These are phyloP conservation scores for Pardalotus punctatus DNA, from an alignment of 2,113 vertebrate species.

Conservation along the genomic window DNA sequence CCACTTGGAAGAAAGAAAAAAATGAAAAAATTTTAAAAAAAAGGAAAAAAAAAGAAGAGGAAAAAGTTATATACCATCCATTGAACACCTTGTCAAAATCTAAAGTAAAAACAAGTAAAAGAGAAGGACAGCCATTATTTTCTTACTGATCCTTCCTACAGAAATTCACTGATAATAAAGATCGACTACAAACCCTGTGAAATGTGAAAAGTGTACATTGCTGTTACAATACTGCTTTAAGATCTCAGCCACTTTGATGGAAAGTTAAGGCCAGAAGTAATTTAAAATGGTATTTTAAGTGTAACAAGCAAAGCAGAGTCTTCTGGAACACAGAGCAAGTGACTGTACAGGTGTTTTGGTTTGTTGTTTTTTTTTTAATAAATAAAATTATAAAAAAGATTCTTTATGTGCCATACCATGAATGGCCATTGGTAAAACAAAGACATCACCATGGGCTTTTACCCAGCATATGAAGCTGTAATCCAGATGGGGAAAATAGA, in stretches of 20 bases:
- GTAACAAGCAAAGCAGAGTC: conserved; percentile 26
- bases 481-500: conserved; percentile 65
- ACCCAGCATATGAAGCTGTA: conserved; percentile 56
- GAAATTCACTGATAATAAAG: conserved; percentile 54
- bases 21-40: not conserved
- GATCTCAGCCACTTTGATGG: conserved; percentile 64
- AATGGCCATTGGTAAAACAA: conserved; percentile 67
- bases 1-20: conserved; percentile 29
- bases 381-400: conserved; percentile 56
- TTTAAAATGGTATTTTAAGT: conserved; percentile 33
- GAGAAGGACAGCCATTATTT: conserved; percentile 75
- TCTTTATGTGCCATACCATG: conserved; percentile 77
- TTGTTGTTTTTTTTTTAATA: conserved; percentile 23
- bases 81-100: conserved; percentile 63
- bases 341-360: conserved; percentile 66
- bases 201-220: conserved; percentile 85
- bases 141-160: conserved; percentile 76
- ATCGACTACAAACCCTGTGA: conserved; percentile 76
- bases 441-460: conserved; percentile 66
- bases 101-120: conserved; percentile 32
- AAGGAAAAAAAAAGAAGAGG: not conserved
- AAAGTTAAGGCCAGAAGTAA: conserved; percentile 36
- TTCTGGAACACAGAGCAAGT: conserved; percentile 68
- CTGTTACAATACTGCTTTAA: conserved; percentile 71
- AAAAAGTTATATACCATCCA: conserved; percentile 1